Conservation (phyloP, 1,140 invertebrate species). For the Rhyzopertha dominica region DNA sequence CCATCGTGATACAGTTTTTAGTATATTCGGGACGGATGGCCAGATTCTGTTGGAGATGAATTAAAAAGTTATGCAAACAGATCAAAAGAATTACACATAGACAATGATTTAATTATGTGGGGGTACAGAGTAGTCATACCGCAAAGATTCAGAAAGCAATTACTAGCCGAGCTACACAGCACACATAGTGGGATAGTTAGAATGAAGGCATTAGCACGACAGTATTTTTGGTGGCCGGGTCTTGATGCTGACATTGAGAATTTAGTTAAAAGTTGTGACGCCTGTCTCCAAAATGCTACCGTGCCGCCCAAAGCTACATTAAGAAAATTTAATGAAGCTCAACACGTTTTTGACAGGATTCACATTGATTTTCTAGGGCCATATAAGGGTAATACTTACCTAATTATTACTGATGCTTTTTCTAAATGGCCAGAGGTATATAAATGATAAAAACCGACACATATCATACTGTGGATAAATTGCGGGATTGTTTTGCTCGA, state of each 20-base stretch:
- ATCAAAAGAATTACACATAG: slow-evolving; percentile 23
- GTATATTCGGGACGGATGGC: too few species aligned
- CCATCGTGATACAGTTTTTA: background rate
- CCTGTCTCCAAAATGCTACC: slow-evolving; percentile 24
- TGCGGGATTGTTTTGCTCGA: slow-evolving; percentile 12
- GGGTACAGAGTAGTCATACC: slow-evolving; percentile 39
- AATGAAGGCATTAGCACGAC: slow-evolving; percentile 42
- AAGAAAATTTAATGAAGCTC: slow-evolving; percentile 33
- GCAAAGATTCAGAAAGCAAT: slow-evolving; percentile 18
- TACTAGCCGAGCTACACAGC: slow-evolving; percentile 38
- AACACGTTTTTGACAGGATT: slow-evolving; percentile 38
- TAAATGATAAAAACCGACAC: slow-evolving; percentile 9
- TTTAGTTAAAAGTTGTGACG: slow-evolving; percentile 22
- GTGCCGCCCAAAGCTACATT: slow-evolving; percentile 13
- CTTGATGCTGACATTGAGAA: slow-evolving; percentile 41
- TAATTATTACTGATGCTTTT: slow-evolving; percentile 45
- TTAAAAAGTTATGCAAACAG: slow-evolving; percentile 15
- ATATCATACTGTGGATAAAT: slow-evolving; percentile 6
- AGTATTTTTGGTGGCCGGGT: slow-evolving; percentile 43
- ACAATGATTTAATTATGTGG: slow-evolving; percentile 32
- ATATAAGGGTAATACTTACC: slow-evolving; percentile 40
- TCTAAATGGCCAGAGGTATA: slow-evolving; percentile 45
- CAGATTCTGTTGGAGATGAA: slow-evolving; percentile 9
- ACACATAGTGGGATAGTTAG: slow-evolving; percentile 39
- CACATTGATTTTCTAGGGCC: slow-evolving; percentile 51